Evolutionary conservation across 2,113 vertebrate genomes (phyloP).

Genomic region (Uria aalge): DNA sequence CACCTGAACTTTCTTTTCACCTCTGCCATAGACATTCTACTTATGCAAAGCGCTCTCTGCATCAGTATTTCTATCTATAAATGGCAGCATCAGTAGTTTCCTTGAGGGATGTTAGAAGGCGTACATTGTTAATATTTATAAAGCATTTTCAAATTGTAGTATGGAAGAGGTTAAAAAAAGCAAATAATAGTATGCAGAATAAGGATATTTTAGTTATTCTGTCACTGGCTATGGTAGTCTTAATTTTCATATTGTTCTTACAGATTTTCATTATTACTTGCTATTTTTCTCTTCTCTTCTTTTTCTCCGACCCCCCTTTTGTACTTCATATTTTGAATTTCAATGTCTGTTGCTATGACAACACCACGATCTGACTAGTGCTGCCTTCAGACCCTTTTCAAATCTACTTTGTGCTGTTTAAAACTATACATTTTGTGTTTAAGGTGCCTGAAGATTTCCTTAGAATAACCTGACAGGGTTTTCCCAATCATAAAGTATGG

Average conservation of each 20-base stretch:
- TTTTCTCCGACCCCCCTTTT: slow-evolving; percentile 19
- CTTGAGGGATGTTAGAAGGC: background rate
- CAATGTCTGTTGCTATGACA: slow-evolving; percentile 62
- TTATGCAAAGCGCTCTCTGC: background rate
- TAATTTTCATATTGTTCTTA: background rate
- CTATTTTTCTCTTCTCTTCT: background rate
- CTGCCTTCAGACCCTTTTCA: slow-evolving; percentile 29
- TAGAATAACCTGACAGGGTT: background rate
- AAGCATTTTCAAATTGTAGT: background rate
- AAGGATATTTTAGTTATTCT: background rate
- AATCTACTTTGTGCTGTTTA: slow-evolving; percentile 6
- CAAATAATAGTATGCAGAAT: background rate
- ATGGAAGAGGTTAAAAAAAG: background rate
- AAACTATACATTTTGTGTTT: background rate
- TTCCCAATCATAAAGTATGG: background rate
- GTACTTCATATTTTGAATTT: slow-evolving; percentile 42
- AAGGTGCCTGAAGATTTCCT: background rate
- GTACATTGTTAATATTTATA: background rate
- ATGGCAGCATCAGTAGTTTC: background rate
- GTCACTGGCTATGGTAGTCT: background rate
- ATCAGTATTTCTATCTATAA: background rate
- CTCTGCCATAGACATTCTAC: background rate
- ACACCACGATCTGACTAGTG: slow-evolving; percentile 8
- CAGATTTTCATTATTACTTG: background rate
- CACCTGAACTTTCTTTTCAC: background rate